Evolutionary conservation across 2,888 invertebrate species (phyloP), one percentile per base, ranked within the genome.

Genomic region (Hedychridium roseum): DNA sequence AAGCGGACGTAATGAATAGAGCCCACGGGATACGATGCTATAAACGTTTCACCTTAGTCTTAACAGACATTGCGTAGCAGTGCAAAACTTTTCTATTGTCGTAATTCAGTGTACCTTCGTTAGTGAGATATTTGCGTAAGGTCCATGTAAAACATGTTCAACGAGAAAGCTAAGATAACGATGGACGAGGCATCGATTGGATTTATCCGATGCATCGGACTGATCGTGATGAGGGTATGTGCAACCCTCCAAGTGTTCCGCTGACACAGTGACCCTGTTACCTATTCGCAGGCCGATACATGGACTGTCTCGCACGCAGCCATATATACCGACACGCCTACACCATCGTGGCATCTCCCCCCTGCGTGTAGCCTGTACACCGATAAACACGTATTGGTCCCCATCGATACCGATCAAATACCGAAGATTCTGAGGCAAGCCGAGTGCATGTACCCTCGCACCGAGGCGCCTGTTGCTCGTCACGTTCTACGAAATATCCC

Each of bases 371-470:
- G 51, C 65, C 60, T 69, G 67, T 67, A 65, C 65, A 57, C 43
- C 50, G 50, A 50, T 47, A 62, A 64, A 58, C 66, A 51, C 59
- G 54, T 61, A 57, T 63, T 49, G 65, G 62, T 63, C 52, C 51
- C 59, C 60, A 64, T 71, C 73, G 66, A 73, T 70, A 66, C 68
- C 69, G 66, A 75, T 73, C 70, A 70, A 70, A 76, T 76, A 63
- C 71, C 76, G 61, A 76, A 73, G 73, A 76, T 76, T 76, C 75
- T 71, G 70, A 73, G 73, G 64, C 68, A 61, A 54, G 64, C 74
- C 71, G 58, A 69, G 56, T 54, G 51, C 63, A 50, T 57, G 59
- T 59, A 53, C 55, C 55, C 62, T 49, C 50, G 59, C 49, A 60
- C 54, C 65, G 54, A 63, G 55, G 56, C 18, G 67, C 66, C 66